These are phyloP conservation scores for Monopterus albus DNA, from an alignment of 2,113 vertebrate species.

Conservation along the genomic window DNA sequence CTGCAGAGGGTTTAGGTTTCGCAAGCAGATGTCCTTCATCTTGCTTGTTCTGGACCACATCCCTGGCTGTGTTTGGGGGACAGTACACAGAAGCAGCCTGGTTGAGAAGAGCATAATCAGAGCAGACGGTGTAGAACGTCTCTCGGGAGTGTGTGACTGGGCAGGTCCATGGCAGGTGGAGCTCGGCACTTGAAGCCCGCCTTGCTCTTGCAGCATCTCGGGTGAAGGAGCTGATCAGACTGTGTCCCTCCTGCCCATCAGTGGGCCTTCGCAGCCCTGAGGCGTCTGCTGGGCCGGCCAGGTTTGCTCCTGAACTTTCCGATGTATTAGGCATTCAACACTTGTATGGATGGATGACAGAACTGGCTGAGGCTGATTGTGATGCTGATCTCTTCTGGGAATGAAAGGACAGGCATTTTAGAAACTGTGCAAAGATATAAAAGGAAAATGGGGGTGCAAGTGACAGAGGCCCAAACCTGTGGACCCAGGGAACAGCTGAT, in stretches of 20 bases:
- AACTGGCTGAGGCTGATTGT: slow-evolving; percentile 13
- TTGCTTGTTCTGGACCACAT: slow-evolving; percentile 70
- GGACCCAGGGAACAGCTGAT: neutral
- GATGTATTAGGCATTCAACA: slow-evolving; percentile 93
- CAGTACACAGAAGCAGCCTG: slow-evolving; percentile 89
- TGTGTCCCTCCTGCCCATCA: slow-evolving; percentile 67
- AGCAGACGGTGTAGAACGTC: slow-evolving; percentile 98
- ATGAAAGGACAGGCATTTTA: neutral
- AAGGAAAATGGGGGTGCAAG: neutral
- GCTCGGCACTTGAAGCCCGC: slow-evolving; percentile 86
- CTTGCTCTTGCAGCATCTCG: slow-evolving; percentile 76
- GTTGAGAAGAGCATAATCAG: slow-evolving; percentile 96
- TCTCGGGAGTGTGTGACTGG: slow-evolving; percentile 95
- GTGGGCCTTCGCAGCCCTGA: slow-evolving; percentile 75
- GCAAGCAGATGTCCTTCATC: slow-evolving; percentile 74
- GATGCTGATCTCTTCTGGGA: slow-evolving; percentile 9
- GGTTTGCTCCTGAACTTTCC: slow-evolving; percentile 86
- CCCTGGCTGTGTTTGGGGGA: slow-evolving; percentile 81
- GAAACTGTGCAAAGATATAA: neutral
- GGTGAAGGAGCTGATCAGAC: slow-evolving; percentile 78
- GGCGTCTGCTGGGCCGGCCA: slow-evolving; percentile 80
- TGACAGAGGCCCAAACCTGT: neutral
- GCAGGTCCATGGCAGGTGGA: slow-evolving; percentile 93
- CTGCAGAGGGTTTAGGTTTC: slow-evolving; percentile 76
- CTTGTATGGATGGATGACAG: slow-evolving; percentile 32